phyloP scores from a whole-genome alignment of 2,113 vertebrate genomes.

The Geococcyx californianus region DNA sequence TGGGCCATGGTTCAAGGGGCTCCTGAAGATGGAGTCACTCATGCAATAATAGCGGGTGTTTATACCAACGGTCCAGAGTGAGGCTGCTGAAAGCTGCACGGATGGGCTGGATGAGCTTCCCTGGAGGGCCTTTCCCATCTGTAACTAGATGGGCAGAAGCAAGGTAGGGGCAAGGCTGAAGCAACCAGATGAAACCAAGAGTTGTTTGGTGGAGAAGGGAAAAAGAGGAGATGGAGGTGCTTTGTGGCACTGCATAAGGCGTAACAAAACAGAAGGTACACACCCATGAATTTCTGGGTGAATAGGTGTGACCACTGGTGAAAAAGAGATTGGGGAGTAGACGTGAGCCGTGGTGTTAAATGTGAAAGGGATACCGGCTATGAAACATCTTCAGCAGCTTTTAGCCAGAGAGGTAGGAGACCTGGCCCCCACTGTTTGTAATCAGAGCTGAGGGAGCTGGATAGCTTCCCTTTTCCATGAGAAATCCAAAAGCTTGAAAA shows the following conservation, averaged over 20 bases:
- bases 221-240: neutral
- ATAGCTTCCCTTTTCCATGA: neutral
- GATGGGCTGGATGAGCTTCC: neutral
- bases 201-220: neutral
- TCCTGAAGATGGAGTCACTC: neutral
- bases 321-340: neutral
- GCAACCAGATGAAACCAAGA: neutral
- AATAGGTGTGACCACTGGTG: neutral
- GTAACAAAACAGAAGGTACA: neutral
- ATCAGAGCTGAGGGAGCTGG: neutral
- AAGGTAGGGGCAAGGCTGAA: too few species aligned
- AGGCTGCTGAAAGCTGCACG: neutral
- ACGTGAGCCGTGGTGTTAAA: neutral
- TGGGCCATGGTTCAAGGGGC: neutral
- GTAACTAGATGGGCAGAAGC: too few species aligned
- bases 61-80: neutral
- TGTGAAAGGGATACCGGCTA: neutral
- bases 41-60: rapidly evolving
- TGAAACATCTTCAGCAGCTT: neutral
- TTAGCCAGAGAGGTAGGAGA: neutral
- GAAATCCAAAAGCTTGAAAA: neutral
- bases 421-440: neutral
- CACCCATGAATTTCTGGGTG: neutral
- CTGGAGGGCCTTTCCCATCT: neutral
- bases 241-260: neutral